These are phyloP conservation scores for Stomatorhinus walkeri DNA, from an alignment of 2,797 vertebrate genomes.

Conservation along the genomic window DNA sequence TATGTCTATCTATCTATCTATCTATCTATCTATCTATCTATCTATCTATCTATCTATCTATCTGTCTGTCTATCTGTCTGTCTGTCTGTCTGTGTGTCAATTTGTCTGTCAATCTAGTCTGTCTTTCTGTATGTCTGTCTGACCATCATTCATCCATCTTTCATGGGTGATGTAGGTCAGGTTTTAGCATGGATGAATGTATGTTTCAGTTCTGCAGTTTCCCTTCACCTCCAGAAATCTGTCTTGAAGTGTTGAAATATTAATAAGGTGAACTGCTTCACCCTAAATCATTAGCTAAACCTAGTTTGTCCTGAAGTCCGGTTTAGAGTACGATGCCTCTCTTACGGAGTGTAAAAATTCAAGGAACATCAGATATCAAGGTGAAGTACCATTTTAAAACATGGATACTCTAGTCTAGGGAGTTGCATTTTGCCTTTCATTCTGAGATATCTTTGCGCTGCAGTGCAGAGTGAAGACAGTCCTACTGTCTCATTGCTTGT, in stretches of 20 bases:
- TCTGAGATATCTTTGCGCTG: neutral
- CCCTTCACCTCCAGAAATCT: neutral
- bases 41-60: neutral
- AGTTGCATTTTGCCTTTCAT: neutral
- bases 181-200: neutral
- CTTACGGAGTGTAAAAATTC: neutral
- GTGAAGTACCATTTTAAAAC: neutral
- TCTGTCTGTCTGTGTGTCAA: neutral
- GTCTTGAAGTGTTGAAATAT: neutral
- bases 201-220: neutral
- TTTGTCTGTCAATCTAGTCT: too few species aligned
- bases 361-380: neutral
- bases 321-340: neutral
- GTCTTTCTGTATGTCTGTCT: neutral
- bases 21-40: too few species aligned
- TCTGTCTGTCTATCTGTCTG: neutral
- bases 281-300: neutral
- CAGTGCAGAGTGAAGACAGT: neutral
- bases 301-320: neutral
- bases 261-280: neutral
- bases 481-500: neutral
- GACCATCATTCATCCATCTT: neutral
- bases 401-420: neutral
- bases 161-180: neutral
- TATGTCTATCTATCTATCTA: neutral